phyloP scores from a whole-genome alignment of 92 coral and sea anemone species.

The Heliopora coerulea region DNA sequence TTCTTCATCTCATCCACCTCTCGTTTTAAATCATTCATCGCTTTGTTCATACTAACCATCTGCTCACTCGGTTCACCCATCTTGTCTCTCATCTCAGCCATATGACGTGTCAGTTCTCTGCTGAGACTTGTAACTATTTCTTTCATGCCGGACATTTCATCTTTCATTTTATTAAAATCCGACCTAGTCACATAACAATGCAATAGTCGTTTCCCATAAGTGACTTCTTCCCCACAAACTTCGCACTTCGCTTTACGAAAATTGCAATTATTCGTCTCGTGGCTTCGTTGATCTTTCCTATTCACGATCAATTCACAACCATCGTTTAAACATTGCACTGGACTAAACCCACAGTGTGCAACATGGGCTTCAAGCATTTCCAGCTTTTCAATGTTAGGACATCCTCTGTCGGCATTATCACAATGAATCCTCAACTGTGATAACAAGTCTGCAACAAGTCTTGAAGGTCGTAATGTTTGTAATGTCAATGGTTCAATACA shows the following conservation, averaged over 20 bases:
- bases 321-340: conserved; percentile 12
- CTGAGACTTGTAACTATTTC: background rate
- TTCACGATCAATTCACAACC: conserved; percentile 4
- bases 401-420: conserved; percentile 3
- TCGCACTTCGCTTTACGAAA: background rate
- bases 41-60: background rate
- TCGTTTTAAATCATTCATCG: background rate
- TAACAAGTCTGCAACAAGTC: background rate
- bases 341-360: background rate
- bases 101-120: background rate
- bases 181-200: background rate
- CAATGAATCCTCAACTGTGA: conserved; percentile 12
- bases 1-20: background rate
- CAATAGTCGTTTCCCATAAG: background rate
- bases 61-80: too few species aligned
- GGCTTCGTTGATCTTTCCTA: background rate
- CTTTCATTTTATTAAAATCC: background rate
- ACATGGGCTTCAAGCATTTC: conserved; percentile 10
- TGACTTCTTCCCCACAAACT: background rate
- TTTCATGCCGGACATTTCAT: background rate
- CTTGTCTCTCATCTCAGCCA: background rate
- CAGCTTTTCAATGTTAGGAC: background rate
- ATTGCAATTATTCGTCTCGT: conserved; percentile 5
- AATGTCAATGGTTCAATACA: conserved; percentile 6
- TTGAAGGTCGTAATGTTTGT: background rate